These are phyloP conservation scores for Hypocryptadius cinnamomeus DNA, from an alignment of 2,113 vertebrate genomes.

Conservation along the genomic window DNA sequence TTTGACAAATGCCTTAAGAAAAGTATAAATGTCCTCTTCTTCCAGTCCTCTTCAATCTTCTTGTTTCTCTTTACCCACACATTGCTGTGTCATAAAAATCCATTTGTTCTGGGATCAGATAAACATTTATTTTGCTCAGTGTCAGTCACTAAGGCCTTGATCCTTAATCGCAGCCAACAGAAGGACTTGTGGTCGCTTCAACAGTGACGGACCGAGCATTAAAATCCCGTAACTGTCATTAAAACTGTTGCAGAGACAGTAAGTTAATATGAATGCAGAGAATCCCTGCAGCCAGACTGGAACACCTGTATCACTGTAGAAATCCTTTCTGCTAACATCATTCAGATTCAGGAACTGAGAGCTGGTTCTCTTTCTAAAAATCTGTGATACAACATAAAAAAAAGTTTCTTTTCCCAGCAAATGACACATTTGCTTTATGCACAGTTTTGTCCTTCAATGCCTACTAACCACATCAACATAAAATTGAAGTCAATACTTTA, in stretches of 20 bases:
- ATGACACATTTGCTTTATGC: neutral
- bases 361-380: neutral
- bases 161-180: neutral
- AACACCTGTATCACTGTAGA: neutral
- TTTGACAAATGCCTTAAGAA: slow-evolving; percentile 35
- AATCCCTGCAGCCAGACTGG: neutral
- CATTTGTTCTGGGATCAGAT: neutral
- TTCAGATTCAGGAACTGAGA: neutral
- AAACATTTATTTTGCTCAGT: neutral
- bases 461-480: neutral
- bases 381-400: neutral
- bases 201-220: neutral
- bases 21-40: slow-evolving; percentile 12
- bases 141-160: neutral
- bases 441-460: neutral
- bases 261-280: neutral
- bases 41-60: neutral
- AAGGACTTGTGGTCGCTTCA: neutral
- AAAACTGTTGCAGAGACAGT: neutral
- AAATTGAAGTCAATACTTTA: neutral
- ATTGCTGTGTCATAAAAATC: neutral
- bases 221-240: neutral
- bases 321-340: neutral
- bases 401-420: neutral
- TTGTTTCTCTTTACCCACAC: neutral